Conservation (phyloP, 2,113 vertebrate species). For the Synodontis membranacea region DNA sequence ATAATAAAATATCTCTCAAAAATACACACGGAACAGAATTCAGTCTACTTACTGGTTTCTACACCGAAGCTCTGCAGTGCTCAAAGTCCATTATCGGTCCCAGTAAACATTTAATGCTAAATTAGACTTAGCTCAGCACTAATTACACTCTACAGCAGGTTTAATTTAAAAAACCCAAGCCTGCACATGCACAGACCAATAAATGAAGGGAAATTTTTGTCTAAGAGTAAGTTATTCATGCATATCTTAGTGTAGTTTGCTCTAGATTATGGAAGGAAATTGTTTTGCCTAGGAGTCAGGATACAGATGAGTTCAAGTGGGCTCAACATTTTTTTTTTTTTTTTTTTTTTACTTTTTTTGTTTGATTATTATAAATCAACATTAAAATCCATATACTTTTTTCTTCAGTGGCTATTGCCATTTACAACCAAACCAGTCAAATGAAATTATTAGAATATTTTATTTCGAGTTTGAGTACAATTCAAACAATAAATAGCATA, state of each 20-base stretch:
- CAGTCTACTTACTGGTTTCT: neutral
- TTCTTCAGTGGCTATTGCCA: neutral
- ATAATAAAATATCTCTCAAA: neutral
- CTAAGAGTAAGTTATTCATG: neutral
- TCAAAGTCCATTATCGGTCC: neutral
- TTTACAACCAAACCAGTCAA: neutral
- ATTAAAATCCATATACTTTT: neutral
- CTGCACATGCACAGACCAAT: neutral
- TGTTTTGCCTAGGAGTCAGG: neutral
- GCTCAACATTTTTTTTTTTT: neutral
- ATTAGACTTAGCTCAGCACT: slow-evolving; percentile 2
- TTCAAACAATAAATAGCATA: too few species aligned
- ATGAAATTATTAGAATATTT: too few species aligned
- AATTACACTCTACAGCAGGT: neutral
- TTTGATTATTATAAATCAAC: neutral
- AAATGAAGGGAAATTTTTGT: neutral
- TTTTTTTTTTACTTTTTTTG: neutral
- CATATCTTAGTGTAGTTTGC: neutral
- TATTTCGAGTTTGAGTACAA: too few species aligned
- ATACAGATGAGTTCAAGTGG: neutral
- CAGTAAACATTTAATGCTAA: slow-evolving; percentile 9
- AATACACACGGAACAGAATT: neutral
- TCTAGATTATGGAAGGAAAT: neutral
- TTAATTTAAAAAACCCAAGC: neutral
- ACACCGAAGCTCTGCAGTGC: neutral